Conservation (phyloP, 2,888 invertebrate genomes). For the Coenonympha arcania region DNA sequence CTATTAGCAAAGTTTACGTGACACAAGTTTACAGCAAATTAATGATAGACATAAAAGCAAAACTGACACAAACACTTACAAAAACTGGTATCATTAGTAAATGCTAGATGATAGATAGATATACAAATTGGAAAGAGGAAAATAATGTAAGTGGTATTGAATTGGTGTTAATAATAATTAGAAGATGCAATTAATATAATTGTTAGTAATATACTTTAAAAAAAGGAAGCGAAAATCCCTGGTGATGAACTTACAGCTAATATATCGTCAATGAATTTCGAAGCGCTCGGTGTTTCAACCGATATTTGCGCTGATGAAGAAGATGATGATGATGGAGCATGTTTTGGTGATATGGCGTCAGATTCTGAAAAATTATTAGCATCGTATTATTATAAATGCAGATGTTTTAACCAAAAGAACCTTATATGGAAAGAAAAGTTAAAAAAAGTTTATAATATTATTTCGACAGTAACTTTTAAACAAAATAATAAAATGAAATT, state of each 20-base stretch:
- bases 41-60: neutral
- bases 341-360: conserved; percentile 41
- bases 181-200: too few relatives aligned
- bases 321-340: conserved; percentile 45
- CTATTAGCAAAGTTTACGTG: neutral
- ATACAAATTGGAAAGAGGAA: too few relatives aligned
- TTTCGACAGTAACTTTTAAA: too few relatives aligned
- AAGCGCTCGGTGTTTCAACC: conserved; percentile 60
- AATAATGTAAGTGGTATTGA: too few relatives aligned
- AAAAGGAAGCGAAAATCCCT: conserved; percentile 1
- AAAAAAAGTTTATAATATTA: neutral
- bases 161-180: too few relatives aligned
- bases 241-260: conserved; percentile 63
- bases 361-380: conserved; percentile 24
- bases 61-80: neutral
- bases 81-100: too few relatives aligned
- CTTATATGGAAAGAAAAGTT: too few relatives aligned
- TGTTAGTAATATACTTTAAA: neutral
- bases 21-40: too few relatives aligned
- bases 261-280: conserved; percentile 61
- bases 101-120: too few relatives aligned
- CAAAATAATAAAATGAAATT: too few relatives aligned
- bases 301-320: conserved; percentile 55
- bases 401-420: too few relatives aligned
- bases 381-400: neutral